Evolutionary conservation across 2,797 vertebrate species (phyloP).

Genomic region (Spinus olivaceus): DNA sequence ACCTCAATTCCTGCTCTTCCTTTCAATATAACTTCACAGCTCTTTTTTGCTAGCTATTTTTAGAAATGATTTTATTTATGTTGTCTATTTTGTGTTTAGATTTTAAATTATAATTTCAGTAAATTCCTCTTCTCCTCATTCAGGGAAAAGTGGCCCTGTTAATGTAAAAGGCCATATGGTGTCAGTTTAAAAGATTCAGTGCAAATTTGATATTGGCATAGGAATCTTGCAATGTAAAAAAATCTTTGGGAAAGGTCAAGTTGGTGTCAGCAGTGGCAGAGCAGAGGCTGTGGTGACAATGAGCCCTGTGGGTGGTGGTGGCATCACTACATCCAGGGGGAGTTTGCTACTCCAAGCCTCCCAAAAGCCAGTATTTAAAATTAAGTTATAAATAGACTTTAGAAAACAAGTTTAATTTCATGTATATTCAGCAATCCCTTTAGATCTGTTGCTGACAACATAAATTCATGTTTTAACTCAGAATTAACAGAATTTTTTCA

Average conservation of each 20-base stretch:
- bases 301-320: neutral
- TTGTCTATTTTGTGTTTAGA: neutral
- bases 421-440: neutral
- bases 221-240: neutral
- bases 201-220: neutral
- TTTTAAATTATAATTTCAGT: neutral
- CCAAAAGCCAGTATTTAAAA: neutral
- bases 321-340: neutral
- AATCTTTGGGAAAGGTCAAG: neutral
- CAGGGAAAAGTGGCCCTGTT: neutral
- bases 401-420: neutral
- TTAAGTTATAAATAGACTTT: neutral
- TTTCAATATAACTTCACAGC: neutral
- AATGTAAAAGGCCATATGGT: neutral
- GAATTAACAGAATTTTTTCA: neutral
- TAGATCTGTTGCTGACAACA: neutral
- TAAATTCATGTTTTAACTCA: neutral
- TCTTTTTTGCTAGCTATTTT: neutral
- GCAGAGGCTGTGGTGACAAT: neutral
- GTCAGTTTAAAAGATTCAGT: neutral
- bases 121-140: neutral
- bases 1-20: neutral
- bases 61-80: neutral
- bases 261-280: neutral
- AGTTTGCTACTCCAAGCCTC: neutral